Evolutionary conservation across 2,888 invertebrate species (phyloP), one percentile per base, ranked within the genome.

Genomic region (Cancer borealis): DNA sequence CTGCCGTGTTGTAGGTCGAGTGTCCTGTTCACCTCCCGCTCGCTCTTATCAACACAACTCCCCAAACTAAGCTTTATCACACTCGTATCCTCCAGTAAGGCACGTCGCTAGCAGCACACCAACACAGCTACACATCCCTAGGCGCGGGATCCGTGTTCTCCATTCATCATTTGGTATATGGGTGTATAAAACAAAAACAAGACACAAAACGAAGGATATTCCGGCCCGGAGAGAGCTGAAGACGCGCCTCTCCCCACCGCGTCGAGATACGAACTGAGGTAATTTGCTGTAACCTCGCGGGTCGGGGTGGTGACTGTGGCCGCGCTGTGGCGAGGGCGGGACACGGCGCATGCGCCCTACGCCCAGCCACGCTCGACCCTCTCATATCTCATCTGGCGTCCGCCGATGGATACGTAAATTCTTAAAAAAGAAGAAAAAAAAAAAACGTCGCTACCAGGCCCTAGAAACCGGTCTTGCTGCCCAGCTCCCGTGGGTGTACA

Each of bases 201-300:
- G 54, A 92, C 88, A 73, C 88, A 94, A 89, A 90, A 60, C 66
- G 60, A 90, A 39, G 49, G 90, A 94, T 79, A 92, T 84, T 90
- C 94, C 94, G 87, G 88, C 89, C 91, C 94, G 92, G 94, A 94
- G 94, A 94, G 92, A 89, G 90, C 84, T 92, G 91, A 92, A 84
- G 92, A 79, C 49, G 79, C 39, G 90, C 92, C 92, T 39, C 92
- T 92, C 90, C 92, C 94, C 92, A 46, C 94, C 92, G 88, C 92
- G 94, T 92, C 94, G 89, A 90, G 92, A 94, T 94, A 89, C 94
- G 94, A 92, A 94, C 94, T 94, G 94, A 94, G 94, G 94, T 92
- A 94, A 92, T 94, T 94, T 88, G 94, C 66, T 94, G 94, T 92
- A 92, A 92, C 92, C 92, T 66, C 92, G 94, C 92, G 92, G 89